phyloP scores from a whole-genome alignment of 2,888 invertebrate genomes.

The Marasmarcha lunaedactyla region DNA sequence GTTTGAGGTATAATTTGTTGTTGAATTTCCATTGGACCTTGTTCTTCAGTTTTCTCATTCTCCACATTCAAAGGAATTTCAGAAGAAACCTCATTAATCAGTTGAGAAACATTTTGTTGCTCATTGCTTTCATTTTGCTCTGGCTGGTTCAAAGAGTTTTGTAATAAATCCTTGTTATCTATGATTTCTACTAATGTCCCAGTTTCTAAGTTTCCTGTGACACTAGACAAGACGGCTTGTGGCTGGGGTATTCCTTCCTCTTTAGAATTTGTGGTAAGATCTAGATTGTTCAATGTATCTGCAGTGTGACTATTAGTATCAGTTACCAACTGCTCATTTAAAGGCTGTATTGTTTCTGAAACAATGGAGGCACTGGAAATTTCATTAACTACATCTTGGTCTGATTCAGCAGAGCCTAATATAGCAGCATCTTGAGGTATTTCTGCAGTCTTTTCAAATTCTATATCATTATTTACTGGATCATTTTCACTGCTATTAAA shows the following conservation, averaged over 20 bases:
- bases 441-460: background rate
- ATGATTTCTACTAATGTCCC: background rate
- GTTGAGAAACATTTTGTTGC: background rate
- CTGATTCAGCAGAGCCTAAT: background rate
- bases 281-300: background rate
- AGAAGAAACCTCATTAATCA: background rate
- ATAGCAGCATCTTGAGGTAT: background rate
- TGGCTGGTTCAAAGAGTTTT: background rate
- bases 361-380: background rate
- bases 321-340: background rate
- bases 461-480: background rate
- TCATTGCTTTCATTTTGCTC: background rate
- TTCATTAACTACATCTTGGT: background rate
- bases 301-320: background rate
- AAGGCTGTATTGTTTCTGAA: background rate
- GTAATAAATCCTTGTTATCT: background rate
- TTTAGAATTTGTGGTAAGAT: background rate
- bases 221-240: background rate
- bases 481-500: background rate
- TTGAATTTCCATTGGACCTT: background rate
- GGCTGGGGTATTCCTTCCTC: background rate
- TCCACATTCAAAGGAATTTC: background rate
- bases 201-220: slow-evolving; percentile 2
- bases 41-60: slow-evolving; percentile 1
- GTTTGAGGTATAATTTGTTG: too few species aligned